Base-by-base conservation (phyloP, 2,888 invertebrate species). In the Cactoblastis cactorum region DNA sequence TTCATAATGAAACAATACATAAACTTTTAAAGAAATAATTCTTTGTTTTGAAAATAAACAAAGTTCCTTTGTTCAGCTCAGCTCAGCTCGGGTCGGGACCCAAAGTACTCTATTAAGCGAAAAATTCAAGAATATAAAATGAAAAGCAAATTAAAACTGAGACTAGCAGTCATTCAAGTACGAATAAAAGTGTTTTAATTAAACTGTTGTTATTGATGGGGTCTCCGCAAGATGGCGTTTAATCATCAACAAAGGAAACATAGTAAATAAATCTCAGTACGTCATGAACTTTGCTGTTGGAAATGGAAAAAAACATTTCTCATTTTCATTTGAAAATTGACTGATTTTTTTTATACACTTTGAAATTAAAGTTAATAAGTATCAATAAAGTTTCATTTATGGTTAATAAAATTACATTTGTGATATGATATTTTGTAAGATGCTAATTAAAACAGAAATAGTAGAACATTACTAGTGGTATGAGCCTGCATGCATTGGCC, bases 181-280 rank as follows among this genome's bases (percentile, higher is more conserved):
- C 73, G 77, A 81, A 84, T 86, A 85, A 87, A 87, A 88, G 76
- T 84, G 81, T 86, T 86, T 58, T 86, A 83, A 88, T 88, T 86
- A 88, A 87, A 87, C 77, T 77, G 83, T 85, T 83, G 83, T 86
- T 88, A 86, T 86, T 86, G 86, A 87, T 88, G 85, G 82, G 80
- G 81, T 73, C 76, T 73, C 83, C 84, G 77, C 82, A 80, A 85
- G 84, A 87, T 86, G 86, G 86, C 84, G 82, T 78, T 88, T 84
- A 83, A 87, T 87, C 84, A 86, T 81, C 80, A 79, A 79, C 43
- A 43, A 43, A 43, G 14, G 24, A 43, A 28, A 15, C 15, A 14
- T 32, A 43, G 28, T 22, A 28, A 4, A 43, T 9, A 32, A 32
- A 28, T 14, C 5, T 11, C 17, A 38, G 38, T 18, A 18, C 9